These are phyloP conservation scores for Tenthredo distinguenda DNA, from an alignment of 2,888 invertebrate genomes.

Conservation along the genomic window DNA sequence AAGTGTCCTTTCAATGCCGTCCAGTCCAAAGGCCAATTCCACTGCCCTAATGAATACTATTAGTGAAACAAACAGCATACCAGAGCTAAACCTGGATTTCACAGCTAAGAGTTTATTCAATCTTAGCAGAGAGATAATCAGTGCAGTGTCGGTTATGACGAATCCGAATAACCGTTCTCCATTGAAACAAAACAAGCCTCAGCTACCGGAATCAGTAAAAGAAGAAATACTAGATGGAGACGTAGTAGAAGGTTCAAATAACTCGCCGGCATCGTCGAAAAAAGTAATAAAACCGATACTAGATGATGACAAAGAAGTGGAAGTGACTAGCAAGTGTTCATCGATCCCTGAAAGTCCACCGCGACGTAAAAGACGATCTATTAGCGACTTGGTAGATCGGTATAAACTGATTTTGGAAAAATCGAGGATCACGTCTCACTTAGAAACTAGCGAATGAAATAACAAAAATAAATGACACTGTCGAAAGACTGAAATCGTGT, in stretches of 20 bases:
- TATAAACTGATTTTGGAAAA: slow-evolving; percentile 67
- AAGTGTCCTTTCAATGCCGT: slow-evolving; percentile 63
- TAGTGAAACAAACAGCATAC: slow-evolving; percentile 60
- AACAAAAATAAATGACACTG: slow-evolving; percentile 18
- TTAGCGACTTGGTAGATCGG: slow-evolving; percentile 73
- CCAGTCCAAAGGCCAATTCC: slow-evolving; percentile 65
- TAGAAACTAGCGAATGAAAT: slow-evolving; percentile 21
- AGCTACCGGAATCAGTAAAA: slow-evolving; percentile 50
- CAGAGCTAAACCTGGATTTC: slow-evolving; percentile 62
- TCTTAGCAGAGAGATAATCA: slow-evolving; percentile 57
- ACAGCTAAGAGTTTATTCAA: slow-evolving; percentile 58
- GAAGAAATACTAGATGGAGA: slow-evolving; percentile 22
- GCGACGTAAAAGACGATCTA: slow-evolving; percentile 65
- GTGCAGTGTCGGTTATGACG: slow-evolving; percentile 56
- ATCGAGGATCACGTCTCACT: slow-evolving; percentile 33
- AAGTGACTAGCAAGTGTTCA: slow-evolving; percentile 42
- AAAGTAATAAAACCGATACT: slow-evolving; percentile 57
- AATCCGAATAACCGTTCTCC: slow-evolving; percentile 48
- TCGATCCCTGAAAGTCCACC: slow-evolving; percentile 16
- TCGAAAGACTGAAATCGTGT: background rate
- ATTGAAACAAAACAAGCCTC: slow-evolving; percentile 29
- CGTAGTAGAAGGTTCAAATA: background rate
- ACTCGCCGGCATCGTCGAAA: background rate
- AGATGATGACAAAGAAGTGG: slow-evolving; percentile 55
- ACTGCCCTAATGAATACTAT: slow-evolving; percentile 61